These are phyloP conservation scores for Teleopsis dalmanni DNA, from an alignment of 1,140 invertebrate species.

Conservation along the genomic window DNA sequence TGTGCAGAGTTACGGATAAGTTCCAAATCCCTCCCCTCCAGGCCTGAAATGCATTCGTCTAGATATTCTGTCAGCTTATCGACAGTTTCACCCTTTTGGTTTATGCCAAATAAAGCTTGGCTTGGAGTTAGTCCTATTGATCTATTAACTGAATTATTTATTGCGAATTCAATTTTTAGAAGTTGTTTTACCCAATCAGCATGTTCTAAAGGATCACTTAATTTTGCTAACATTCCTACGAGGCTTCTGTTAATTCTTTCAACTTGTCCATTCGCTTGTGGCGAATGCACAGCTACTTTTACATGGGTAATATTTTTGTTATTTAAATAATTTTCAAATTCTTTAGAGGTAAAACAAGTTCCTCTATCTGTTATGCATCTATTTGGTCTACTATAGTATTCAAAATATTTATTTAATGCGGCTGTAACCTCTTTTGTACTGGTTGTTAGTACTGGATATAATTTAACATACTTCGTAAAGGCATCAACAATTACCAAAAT, in stretches of 20 bases:
- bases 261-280: background rate
- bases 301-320: background rate
- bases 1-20: too few species aligned
- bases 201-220: slow-evolving; percentile 1
- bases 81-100: slow-evolving; percentile 3
- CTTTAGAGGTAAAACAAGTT: background rate
- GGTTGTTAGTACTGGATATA: background rate
- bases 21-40: too few species aligned
- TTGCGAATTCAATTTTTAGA: slow-evolving; percentile 3
- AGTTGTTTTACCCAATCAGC: slow-evolving; percentile 4
- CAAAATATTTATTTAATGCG: background rate
- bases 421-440: background rate
- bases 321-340: background rate
- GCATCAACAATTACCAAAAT: slow-evolving; percentile 3
- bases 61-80: slow-evolving; percentile 1
- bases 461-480: background rate
- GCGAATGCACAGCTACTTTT: background rate
- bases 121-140: slow-evolving; percentile 2
- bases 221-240: slow-evolving; percentile 4
- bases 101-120: background rate
- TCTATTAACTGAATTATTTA: slow-evolving; percentile 1
- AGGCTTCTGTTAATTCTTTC: slow-evolving; percentile 1
- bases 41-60: background rate
- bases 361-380: background rate
- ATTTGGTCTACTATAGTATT: background rate